phyloP scores from a whole-genome alignment of 2,113 vertebrate species.

The Oreocharis arfaki region DNA sequence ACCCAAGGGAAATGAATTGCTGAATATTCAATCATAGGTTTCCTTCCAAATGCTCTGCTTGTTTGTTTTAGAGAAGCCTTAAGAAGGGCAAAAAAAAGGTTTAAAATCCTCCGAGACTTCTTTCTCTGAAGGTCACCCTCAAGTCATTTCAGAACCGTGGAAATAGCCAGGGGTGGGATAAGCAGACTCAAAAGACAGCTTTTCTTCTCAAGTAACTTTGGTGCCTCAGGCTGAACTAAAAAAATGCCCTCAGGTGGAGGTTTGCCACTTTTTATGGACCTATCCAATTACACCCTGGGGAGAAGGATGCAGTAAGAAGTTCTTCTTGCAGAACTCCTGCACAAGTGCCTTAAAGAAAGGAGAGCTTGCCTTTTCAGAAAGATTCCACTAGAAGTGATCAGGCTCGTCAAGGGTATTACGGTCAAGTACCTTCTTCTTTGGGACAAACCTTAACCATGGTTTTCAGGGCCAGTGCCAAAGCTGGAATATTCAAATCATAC shows the following conservation, averaged over 20 bases:
- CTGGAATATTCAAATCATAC: rapidly evolving
- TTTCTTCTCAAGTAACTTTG: not conserved
- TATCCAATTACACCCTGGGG: not conserved
- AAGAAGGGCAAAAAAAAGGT: not conserved
- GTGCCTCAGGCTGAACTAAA: not conserved
- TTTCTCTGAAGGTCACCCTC: not conserved
- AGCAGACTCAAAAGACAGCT: not conserved
- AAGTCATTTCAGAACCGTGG: not conserved
- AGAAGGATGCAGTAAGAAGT: not conserved
- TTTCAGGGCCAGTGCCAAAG: not conserved
- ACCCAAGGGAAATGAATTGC: not conserved
- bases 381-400: not conserved
- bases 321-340: not conserved
- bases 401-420: rapidly evolving
- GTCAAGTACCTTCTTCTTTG: not conserved
- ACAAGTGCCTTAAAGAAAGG: not conserved
- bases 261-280: not conserved
- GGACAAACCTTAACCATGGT: not conserved
- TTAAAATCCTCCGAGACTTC: not conserved
- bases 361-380: not conserved
- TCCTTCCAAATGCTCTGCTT: not conserved
- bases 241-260: not conserved
- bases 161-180: not conserved
- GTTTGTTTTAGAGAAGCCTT: constrained; percentile 4
- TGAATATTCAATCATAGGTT: not conserved